phyloP scores from a whole-genome alignment of 1,140 invertebrate genomes.

The Pseudomyrmex dendroicus region DNA sequence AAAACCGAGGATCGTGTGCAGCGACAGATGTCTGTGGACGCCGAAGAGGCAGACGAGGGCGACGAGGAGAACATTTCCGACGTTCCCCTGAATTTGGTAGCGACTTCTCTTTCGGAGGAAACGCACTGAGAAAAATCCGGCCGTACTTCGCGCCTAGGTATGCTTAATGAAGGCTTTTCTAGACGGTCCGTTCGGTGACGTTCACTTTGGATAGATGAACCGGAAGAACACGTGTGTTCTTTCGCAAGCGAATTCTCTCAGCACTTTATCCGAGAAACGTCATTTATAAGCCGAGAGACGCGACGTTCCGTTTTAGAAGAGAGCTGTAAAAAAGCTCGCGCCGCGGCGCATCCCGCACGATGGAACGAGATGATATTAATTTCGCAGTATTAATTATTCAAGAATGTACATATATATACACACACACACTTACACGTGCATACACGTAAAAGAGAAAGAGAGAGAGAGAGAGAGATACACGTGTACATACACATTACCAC shows the following conservation, averaged over 20 bases:
- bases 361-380: constrained; percentile 79
- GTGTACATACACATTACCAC: not conserved
- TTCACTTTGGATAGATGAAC: not conserved
- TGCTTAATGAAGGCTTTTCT: constrained; percentile 67
- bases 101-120: constrained; percentile 83
- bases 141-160: constrained; percentile 60
- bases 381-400: constrained; percentile 83
- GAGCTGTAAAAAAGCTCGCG: not conserved
- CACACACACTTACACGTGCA: not conserved
- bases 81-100: constrained; percentile 83
- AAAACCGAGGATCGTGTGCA: constrained; percentile 76
- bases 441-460: no score
- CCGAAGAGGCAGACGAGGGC: constrained; percentile 74
- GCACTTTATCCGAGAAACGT: not conserved
- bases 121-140: constrained; percentile 77
- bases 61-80: constrained; percentile 83
- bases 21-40: constrained; percentile 57
- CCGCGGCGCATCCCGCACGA: constrained; percentile 75
- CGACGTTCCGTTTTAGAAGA: constrained; percentile 13
- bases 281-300: not conserved
- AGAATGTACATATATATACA: constrained; percentile 78
- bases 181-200: constrained; percentile 63
- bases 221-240: not conserved
- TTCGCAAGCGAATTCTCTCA: not conserved
- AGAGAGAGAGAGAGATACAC: not conserved